phyloP scores from a whole-genome alignment of 1,140 invertebrate genomes.

The Apis laboriosa region DNA sequence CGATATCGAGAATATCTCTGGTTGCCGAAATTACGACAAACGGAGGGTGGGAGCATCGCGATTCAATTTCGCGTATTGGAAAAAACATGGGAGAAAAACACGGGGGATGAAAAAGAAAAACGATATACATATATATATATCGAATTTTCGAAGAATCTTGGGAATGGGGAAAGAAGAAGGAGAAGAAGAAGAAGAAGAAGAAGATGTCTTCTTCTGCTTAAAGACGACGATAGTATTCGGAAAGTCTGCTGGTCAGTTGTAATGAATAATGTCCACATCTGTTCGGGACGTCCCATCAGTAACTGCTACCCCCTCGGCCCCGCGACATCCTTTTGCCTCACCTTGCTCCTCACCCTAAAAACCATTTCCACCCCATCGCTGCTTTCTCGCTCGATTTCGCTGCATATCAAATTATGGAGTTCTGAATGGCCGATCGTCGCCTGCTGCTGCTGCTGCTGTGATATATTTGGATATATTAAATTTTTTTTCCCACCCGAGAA shows the following conservation, averaged over 20 bases:
- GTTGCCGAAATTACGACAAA: neutral
- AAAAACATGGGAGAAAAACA: neutral
- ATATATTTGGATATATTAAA: slow-evolving; percentile 82
- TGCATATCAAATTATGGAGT: slow-evolving; percentile 81
- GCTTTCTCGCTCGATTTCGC: slow-evolving; percentile 75
- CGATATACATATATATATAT: slow-evolving; percentile 40
- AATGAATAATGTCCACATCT: slow-evolving; percentile 81
- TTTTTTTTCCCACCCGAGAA: slow-evolving; percentile 71
- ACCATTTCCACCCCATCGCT: slow-evolving; percentile 76
- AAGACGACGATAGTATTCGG: slow-evolving; percentile 53
- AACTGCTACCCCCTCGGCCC: slow-evolving; percentile 65
- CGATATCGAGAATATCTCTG: neutral
- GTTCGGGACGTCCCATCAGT: slow-evolving; percentile 79
- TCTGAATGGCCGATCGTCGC: slow-evolving; percentile 80
- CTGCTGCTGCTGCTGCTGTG: slow-evolving; percentile 75
- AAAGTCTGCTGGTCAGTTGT: slow-evolving; percentile 66
- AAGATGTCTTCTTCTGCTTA: slow-evolving; percentile 43
- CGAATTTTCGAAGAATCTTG: neutral
- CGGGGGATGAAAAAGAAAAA: neutral
- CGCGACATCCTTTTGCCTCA: slow-evolving; percentile 52
- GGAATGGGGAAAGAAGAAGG: neutral
- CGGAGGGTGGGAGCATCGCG: too few relatives aligned
- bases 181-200: neutral
- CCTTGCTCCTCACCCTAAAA: slow-evolving; percentile 68
- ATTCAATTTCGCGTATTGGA: neutral